These are phyloP conservation scores for Thera britannica DNA, from an alignment of 2,888 invertebrate genomes.

Conservation along the genomic window DNA sequence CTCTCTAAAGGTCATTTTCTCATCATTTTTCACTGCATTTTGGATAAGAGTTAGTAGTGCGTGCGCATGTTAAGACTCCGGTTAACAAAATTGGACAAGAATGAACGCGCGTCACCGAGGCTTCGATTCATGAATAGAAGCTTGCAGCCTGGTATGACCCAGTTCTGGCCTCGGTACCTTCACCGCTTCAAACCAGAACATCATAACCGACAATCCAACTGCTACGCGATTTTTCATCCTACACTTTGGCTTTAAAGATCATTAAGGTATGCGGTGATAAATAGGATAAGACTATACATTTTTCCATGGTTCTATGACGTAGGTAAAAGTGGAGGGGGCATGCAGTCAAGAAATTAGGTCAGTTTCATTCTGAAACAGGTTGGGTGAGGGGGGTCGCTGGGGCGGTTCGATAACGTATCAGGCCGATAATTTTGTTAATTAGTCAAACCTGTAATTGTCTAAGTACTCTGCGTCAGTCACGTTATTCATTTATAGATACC, in stretches of 20 bases:
- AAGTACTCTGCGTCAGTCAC: background rate
- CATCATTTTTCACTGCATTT: background rate
- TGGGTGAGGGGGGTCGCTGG: slow-evolving; percentile 54
- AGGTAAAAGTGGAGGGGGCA: slow-evolving; percentile 77
- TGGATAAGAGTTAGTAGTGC: slow-evolving; percentile 50
- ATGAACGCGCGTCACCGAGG: slow-evolving; percentile 76
- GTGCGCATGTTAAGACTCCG: slow-evolving; percentile 51
- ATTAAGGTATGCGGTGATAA: slow-evolving; percentile 48
- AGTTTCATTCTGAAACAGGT: slow-evolving; percentile 88
- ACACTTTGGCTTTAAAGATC: slow-evolving; percentile 23
- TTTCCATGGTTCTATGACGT: slow-evolving; percentile 80
- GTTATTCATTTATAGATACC: background rate
- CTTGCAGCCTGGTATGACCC: slow-evolving; percentile 88
- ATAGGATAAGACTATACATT: slow-evolving; percentile 57
- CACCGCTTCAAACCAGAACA: slow-evolving; percentile 44
- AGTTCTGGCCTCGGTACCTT: slow-evolving; percentile 83
- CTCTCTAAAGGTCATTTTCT: too few relatives aligned
- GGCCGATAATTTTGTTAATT: slow-evolving; percentile 46
- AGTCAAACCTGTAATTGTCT: slow-evolving; percentile 33
- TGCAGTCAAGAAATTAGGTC: slow-evolving; percentile 84
- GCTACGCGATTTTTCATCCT: slow-evolving; percentile 43
- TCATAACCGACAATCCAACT: slow-evolving; percentile 44
- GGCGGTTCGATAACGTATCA: slow-evolving; percentile 62
- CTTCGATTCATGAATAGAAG: slow-evolving; percentile 85
- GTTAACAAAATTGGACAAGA: slow-evolving; percentile 69